Evolutionary conservation across 53 echinoderm and acorn worm genomes (phyloP).

Genomic region (Mesocentrotus franciscanus): DNA sequence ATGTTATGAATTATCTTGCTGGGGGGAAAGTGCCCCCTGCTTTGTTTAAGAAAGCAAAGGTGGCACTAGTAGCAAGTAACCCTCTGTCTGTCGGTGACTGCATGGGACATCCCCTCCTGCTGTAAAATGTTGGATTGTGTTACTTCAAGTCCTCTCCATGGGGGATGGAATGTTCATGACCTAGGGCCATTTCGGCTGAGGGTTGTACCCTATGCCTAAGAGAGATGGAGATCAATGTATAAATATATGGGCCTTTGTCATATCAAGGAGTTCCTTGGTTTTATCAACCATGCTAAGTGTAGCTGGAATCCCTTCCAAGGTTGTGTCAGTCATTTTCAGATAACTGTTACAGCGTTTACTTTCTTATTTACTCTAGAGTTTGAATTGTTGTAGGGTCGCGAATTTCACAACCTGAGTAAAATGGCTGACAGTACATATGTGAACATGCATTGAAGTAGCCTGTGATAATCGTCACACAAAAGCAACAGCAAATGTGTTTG

Average conservation of each 20-base stretch:
- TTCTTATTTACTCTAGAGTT: too few species aligned
- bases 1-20: neutral
- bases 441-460: too few species aligned
- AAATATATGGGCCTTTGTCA: neutral
- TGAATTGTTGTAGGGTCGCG: too few species aligned
- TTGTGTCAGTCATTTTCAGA: too few species aligned
- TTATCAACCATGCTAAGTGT: neutral
- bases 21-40: neutral
- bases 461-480: too few species aligned
- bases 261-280: neutral
- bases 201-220: neutral
- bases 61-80: neutral
- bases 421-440: too few species aligned
- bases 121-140: neutral
- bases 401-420: too few species aligned
- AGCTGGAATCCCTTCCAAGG: neutral
- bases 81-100: neutral
- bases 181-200: neutral
- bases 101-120: neutral
- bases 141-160: neutral
- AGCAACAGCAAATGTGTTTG: too few species aligned
- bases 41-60: neutral
- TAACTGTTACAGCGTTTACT: too few species aligned
- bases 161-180: neutral
- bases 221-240: neutral